A percentile compares a stretch with the other conserved stretches of the same genome.
Conservation (phyloP, 2,797 vertebrate species). For the Spea hammondii region DNA sequence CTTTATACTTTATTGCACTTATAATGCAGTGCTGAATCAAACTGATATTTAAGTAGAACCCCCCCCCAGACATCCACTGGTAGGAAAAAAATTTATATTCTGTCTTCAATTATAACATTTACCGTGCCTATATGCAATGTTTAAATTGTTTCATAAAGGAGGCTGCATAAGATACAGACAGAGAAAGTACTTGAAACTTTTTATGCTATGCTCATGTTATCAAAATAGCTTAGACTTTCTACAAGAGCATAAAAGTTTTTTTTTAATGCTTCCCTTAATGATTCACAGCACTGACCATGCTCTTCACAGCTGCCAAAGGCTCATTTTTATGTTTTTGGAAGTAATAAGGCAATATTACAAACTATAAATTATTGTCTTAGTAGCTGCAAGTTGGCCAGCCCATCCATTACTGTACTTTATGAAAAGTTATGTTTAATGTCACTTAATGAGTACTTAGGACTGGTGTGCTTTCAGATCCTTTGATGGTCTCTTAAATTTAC, state of each 20-base stretch:
- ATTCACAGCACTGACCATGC: constrained; percentile 57
- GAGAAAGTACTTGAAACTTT: constrained; percentile 44
- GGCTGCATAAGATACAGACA: constrained; percentile 48
- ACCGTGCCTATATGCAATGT: neutral
- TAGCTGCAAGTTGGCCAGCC: constrained; percentile 54
- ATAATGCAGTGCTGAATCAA: too few species aligned
- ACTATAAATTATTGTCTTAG: constrained; percentile 60
- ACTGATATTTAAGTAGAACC: neutral
- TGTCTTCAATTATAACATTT: neutral
- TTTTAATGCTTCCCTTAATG: constrained; percentile 52
- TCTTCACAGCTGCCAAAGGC: constrained; percentile 53
- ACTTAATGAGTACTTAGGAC: constrained; percentile 62
- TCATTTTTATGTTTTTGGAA: constrained; percentile 59
- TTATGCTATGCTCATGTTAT: constrained; percentile 56
- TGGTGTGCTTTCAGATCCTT: constrained; percentile 59
- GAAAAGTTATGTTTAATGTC: constrained; percentile 65
- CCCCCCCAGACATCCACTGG: neutral
- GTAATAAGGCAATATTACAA: constrained; percentile 63
- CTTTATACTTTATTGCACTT: too few species aligned
- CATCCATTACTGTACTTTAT: constrained; percentile 57
- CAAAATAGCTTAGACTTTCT: constrained; percentile 57
- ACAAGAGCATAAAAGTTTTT: constrained; percentile 59
- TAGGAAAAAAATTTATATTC: neutral
- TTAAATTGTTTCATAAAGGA: constrained; percentile 22
- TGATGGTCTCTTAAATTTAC: constrained; percentile 68